These are phyloP conservation scores for Venustoraphidia nigricollis DNA, from an alignment of 2,888 invertebrate species.

Conservation along the genomic window DNA sequence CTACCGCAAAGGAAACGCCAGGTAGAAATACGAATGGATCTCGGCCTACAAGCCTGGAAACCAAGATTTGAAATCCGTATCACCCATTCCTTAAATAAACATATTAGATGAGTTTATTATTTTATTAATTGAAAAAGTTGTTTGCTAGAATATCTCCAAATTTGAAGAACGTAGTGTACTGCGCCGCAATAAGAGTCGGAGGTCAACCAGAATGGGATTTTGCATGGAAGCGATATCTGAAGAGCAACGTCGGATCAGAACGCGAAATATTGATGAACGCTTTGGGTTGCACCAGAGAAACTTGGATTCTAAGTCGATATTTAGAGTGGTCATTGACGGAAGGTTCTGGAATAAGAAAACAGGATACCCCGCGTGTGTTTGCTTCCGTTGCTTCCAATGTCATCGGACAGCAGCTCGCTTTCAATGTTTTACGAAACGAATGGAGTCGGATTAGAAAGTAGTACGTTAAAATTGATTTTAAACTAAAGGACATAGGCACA, in stretches of 20 bases:
- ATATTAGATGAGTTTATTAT: not conserved
- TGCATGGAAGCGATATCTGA: slow-evolving; percentile 62
- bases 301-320: slow-evolving; percentile 68
- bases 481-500: too few species aligned
- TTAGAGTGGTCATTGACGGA: slow-evolving; percentile 57
- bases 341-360: slow-evolving; percentile 64
- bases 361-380: slow-evolving; percentile 66
- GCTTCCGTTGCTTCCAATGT: slow-evolving; percentile 58
- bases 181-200: slow-evolving; percentile 70
- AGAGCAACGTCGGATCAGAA: slow-evolving; percentile 66
- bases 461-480: slow-evolving; percentile 34
- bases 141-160: slow-evolving; percentile 61
- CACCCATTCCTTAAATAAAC: too few species aligned
- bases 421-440: slow-evolving; percentile 60
- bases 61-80: too few species aligned
- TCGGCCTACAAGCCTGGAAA: too few species aligned
- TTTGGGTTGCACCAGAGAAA: slow-evolving; percentile 67
- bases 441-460: slow-evolving; percentile 56
- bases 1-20: too few species aligned
- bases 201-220: slow-evolving; percentile 81
- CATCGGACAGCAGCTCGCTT: slow-evolving; percentile 68
- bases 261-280: slow-evolving; percentile 60
- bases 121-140: not conserved
- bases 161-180: slow-evolving; percentile 69
- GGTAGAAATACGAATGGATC: too few species aligned